phyloP scores from a whole-genome alignment of 1,140 invertebrate species.

The Bombus balteatus region DNA sequence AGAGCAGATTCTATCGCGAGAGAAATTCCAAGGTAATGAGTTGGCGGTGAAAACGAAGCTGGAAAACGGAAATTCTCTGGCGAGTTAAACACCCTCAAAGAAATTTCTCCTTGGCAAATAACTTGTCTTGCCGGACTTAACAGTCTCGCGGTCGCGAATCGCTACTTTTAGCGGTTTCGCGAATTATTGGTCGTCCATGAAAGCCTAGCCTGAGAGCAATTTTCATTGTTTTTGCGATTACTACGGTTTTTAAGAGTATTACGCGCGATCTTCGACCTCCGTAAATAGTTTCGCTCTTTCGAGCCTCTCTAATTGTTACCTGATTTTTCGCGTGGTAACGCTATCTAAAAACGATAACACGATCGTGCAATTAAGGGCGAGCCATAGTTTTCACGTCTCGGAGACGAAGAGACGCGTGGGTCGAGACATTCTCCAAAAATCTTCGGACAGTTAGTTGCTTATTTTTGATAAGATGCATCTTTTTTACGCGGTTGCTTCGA shows the following conservation, averaged over 20 bases:
- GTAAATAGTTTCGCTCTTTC: no score
- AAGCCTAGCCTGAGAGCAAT: background rate
- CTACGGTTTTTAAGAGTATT: conserved; percentile 2
- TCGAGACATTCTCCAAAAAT: no score
- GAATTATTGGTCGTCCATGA: background rate
- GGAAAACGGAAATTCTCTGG: background rate
- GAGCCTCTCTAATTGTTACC: no score
- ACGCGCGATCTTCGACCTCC: background rate
- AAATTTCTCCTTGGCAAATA: background rate
- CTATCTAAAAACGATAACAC: background rate
- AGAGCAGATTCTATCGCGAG: background rate
- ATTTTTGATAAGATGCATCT: no score
- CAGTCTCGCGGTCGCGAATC: background rate
- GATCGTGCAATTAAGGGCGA: background rate
- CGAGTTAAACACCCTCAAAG: background rate
- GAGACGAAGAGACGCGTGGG: no score
- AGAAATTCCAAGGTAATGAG: background rate
- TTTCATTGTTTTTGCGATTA: background rate
- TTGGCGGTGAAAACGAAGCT: background rate
- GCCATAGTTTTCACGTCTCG: background rate
- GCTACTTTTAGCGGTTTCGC: background rate
- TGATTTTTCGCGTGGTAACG: background rate
- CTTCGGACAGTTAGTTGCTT: no score
- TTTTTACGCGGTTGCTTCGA: no score
- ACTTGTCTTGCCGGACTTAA: background rate